phyloP scores from a whole-genome alignment of 2,113 vertebrate genomes.

The Entosphenus tridentatus region DNA sequence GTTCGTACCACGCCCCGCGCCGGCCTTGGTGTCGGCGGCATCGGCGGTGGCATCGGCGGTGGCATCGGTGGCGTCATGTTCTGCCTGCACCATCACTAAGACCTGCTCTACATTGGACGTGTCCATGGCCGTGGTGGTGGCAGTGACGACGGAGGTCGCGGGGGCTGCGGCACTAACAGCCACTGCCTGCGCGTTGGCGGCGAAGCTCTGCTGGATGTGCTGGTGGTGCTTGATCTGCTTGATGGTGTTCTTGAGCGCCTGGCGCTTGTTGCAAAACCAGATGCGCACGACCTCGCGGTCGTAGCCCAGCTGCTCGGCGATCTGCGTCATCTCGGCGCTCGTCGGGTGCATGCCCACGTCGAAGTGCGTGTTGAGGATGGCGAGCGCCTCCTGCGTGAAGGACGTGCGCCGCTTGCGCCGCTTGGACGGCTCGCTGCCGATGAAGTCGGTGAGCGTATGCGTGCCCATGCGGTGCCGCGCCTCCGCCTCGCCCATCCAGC shows the following conservation, averaged over 20 bases:
- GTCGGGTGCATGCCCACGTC: conserved; percentile 83
- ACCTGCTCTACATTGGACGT: no score
- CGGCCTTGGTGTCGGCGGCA: no score
- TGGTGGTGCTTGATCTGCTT: conserved; percentile 20
- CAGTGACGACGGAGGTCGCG: no score
- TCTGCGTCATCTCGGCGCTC: conserved; percentile 84
- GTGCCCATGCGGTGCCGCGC: conserved; percentile 83
- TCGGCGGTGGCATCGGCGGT: no score
- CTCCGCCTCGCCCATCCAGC: conserved; percentile 77
- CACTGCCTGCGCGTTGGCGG: no score
- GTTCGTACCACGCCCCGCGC: no score
- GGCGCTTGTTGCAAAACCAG: conserved; percentile 93
- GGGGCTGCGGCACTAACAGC: no score
- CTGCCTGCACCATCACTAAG: no score
- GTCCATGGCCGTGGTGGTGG: no score
- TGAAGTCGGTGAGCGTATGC: conserved; percentile 89
- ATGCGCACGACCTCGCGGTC: conserved; percentile 81
- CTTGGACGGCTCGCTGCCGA: conserved; percentile 77
- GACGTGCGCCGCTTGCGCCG: conserved; percentile 78
- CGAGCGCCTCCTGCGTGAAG: conserved; percentile 83
- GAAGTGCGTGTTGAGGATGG: conserved; percentile 75
- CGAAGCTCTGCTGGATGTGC: not conserved
- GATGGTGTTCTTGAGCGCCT: conserved; percentile 91
- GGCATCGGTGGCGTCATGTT: no score
- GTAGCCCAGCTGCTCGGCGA: conserved; percentile 83